Conservation (phyloP, 2,888 invertebrate species). For the Zygaena filipendulae region DNA sequence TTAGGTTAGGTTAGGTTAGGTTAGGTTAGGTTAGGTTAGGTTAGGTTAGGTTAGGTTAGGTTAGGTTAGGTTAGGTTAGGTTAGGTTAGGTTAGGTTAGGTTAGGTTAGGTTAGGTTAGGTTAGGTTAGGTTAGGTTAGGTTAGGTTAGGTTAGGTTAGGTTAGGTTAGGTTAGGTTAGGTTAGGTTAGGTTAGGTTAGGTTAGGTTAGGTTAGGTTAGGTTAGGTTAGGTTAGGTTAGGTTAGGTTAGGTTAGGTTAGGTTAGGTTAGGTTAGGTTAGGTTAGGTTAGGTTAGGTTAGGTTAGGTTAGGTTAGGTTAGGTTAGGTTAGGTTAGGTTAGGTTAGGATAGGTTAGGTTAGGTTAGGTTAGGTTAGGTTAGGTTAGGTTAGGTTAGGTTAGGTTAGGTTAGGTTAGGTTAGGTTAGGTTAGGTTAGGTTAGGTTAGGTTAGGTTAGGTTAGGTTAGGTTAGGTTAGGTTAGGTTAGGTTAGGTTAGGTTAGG, state of each 20-base stretch:
- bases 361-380: slow-evolving; percentile 14
- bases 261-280: slow-evolving; percentile 11
- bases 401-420: slow-evolving; percentile 12
- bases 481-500: too few species aligned
- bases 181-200: slow-evolving; percentile 14
- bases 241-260: slow-evolving; percentile 11
- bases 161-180: slow-evolving; percentile 14
- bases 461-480: slow-evolving; percentile 18
- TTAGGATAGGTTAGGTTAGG: slow-evolving; percentile 14
- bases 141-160: slow-evolving; percentile 10
- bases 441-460: slow-evolving; percentile 18
- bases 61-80: slow-evolving; percentile 10
- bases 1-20: slow-evolving; percentile 11
- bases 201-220: slow-evolving; percentile 14
- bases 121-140: slow-evolving; percentile 15
- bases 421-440: slow-evolving; percentile 14
- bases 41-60: slow-evolving; percentile 10
- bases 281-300: slow-evolving; percentile 11
- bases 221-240: slow-evolving; percentile 11
- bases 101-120: slow-evolving; percentile 17
- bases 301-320: slow-evolving; percentile 14
- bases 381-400: slow-evolving; percentile 15
- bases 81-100: slow-evolving; percentile 10
- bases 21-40: slow-evolving; percentile 11
- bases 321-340: slow-evolving; percentile 14